These are phyloP conservation scores for Cephus pulcher DNA, from an alignment of 2,888 invertebrate species.

Conservation along the genomic window DNA sequence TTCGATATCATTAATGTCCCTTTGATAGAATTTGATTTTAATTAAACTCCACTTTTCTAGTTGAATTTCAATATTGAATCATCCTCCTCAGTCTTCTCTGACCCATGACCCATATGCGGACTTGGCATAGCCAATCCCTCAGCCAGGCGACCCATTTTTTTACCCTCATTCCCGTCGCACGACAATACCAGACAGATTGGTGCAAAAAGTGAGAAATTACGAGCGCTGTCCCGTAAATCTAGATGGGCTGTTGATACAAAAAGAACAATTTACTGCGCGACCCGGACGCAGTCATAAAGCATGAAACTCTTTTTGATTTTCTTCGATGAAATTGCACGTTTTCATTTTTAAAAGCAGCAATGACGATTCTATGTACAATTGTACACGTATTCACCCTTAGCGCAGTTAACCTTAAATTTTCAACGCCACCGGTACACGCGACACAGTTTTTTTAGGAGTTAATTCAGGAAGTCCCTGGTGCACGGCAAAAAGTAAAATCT, in stretches of 20 bases:
- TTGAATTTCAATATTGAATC: slow-evolving; percentile 35
- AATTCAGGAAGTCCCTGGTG: no score
- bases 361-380: neutral
- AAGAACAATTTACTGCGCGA: neutral
- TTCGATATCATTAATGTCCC: no score
- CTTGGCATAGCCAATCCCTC: slow-evolving; percentile 16
- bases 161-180: neutral
- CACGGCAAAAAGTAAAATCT: neutral
- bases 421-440: no score
- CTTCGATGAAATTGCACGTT: neutral
- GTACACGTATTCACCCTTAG: neutral
- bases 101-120: slow-evolving; percentile 36
- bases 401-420: neutral
- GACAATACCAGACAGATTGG: neutral
- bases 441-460: neutral
- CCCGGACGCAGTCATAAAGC: neutral
- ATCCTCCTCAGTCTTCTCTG: slow-evolving; percentile 33
- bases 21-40: slow-evolving; percentile 26
- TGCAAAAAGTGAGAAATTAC: neutral
- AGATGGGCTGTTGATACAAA: neutral
- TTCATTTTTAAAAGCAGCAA: neutral
- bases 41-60: slow-evolving; percentile 39
- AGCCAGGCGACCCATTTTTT: slow-evolving; percentile 12
- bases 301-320: neutral
- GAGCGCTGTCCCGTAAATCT: neutral